Evolutionary conservation across 2,113 vertebrate genomes (phyloP).

Genomic region (Baryphthengus martii): DNA sequence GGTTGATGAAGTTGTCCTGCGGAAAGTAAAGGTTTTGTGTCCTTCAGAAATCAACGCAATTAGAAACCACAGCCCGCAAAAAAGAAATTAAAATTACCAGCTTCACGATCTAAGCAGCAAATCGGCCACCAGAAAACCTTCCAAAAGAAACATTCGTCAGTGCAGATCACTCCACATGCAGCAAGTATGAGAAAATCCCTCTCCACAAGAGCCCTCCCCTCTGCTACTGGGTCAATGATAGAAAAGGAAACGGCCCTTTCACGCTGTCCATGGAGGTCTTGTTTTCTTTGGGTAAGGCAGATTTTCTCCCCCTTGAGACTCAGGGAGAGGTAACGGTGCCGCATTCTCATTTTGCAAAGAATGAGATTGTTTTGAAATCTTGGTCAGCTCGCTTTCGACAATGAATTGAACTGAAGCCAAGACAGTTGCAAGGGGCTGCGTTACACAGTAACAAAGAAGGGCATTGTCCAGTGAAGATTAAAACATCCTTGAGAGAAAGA

Average conservation of each 20-base stretch:
- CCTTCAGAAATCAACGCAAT: conserved; percentile 29
- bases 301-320: background rate
- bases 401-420: background rate
- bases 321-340: background rate
- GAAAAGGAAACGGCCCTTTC: conserved; percentile 32
- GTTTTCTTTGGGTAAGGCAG: background rate
- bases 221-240: conserved; percentile 23
- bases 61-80: conserved; percentile 64
- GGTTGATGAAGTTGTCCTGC: conserved; percentile 93
- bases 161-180: conserved; percentile 70
- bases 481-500: conserved; percentile 2
- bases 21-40: conserved; percentile 52
- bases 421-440: background rate
- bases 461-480: background rate
- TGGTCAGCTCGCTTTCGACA: background rate
- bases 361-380: background rate
- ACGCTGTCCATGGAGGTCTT: background rate
- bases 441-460: background rate
- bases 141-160: conserved; percentile 65
- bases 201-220: conserved; percentile 60
- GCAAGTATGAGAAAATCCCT: conserved; percentile 61
- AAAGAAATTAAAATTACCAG: conserved; percentile 65
- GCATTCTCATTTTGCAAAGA: background rate
- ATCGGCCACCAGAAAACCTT: conserved; percentile 71
- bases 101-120: conserved; percentile 71